Conservation (phyloP, 2,113 vertebrate species). For the Embiotoca jacksoni region DNA sequence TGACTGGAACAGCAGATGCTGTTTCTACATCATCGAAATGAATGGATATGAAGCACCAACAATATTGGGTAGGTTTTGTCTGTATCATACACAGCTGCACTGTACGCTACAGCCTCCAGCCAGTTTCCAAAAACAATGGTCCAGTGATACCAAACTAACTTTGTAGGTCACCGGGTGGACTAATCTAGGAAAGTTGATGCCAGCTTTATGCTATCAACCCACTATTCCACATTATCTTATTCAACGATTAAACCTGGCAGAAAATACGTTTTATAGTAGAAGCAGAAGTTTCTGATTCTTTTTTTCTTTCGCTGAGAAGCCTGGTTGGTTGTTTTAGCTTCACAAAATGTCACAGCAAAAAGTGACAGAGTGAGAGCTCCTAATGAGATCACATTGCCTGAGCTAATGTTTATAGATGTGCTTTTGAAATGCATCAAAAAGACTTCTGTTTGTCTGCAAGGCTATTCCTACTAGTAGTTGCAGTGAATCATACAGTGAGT, state of each 20-base stretch:
- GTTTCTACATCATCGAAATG: conserved; percentile 37
- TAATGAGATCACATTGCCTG: conserved; percentile 40
- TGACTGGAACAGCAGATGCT: conserved; percentile 32
- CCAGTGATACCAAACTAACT: conserved; percentile 26
- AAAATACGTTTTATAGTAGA: conserved; percentile 6
- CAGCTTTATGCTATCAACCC: conserved; percentile 37
- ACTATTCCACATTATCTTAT: conserved; percentile 36
- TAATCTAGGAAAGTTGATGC: conserved; percentile 48
- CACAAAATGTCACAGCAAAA: conserved; percentile 13
- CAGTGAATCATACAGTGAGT: conserved; percentile 43
- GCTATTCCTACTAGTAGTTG: not conserved
- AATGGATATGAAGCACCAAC: conserved; percentile 16
- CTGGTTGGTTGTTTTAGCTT: not conserved
- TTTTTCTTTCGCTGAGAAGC: not conserved
- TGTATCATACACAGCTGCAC: conserved; percentile 38
- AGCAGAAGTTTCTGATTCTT: not conserved
- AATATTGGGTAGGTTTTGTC: not conserved
- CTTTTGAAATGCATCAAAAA: conserved; percentile 10
- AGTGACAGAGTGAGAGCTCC: conserved; percentile 13
- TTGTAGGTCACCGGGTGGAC: conserved; percentile 28
- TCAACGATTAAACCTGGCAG: conserved; percentile 9
- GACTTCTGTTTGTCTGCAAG: conserved; percentile 4
- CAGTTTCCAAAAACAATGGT: conserved; percentile 34
- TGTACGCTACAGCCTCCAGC: not conserved
- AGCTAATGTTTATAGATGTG: conserved; percentile 21